These are phyloP conservation scores for Podilymbus podiceps DNA, from an alignment of 2,113 vertebrate genomes.

Conservation along the genomic window DNA sequence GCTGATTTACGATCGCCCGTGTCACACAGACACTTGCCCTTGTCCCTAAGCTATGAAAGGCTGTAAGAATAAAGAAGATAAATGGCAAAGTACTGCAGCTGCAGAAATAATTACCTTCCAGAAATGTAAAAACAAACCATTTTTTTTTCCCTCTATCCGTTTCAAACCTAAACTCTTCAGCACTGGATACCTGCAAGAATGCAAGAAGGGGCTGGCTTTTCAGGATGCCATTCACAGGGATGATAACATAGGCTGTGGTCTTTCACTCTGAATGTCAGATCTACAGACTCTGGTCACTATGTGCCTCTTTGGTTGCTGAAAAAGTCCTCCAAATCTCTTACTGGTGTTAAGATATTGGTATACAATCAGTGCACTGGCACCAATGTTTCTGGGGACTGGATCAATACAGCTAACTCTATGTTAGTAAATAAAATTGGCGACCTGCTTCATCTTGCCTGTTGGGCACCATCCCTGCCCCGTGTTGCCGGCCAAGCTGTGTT, in stretches of 20 bases:
- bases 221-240: not conserved
- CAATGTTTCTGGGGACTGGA: not conserved
- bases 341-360: no score
- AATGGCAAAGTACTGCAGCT: not conserved
- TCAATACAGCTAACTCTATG: not conserved
- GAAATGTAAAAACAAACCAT: not conserved
- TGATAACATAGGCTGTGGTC: not conserved
- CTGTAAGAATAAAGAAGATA: not conserved
- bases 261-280: not conserved
- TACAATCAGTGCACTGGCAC: not conserved
- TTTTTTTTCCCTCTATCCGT: rapidly evolving
- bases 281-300: not conserved
- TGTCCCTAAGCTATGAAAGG: not conserved
- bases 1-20: not conserved
- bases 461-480: not conserved
- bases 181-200: not conserved
- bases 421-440: not conserved
- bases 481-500: not conserved
- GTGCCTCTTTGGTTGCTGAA: not conserved
- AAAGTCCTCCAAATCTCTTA: not conserved
- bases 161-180: not conserved
- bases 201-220: not conserved
- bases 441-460: not conserved
- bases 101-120: not conserved
- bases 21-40: not conserved